phyloP scores from a whole-genome alignment of 2,113 vertebrate species.

The Carassius gibelio region DNA sequence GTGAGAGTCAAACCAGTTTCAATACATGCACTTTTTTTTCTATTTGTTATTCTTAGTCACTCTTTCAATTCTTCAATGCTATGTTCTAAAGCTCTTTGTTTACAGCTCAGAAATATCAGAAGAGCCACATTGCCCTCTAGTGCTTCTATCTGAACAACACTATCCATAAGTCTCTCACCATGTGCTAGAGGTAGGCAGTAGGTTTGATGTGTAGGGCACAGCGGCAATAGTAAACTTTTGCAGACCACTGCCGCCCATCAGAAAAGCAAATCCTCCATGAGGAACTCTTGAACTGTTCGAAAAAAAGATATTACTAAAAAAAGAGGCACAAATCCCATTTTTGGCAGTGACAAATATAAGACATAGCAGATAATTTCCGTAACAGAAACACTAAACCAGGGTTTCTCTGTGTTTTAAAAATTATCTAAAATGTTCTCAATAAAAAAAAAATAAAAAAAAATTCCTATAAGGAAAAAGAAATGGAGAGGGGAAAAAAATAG shows the following conservation, averaged over 20 bases:
- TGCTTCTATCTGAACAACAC: constrained; percentile 35
- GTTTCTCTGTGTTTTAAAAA: no score
- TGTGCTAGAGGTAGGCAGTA: constrained; percentile 95
- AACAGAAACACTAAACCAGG: no score
- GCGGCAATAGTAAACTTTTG: constrained; percentile 97
- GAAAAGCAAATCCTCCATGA: constrained; percentile 94
- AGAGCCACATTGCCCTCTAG: constrained; percentile 69
- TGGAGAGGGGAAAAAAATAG: no score
- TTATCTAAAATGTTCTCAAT: no score
- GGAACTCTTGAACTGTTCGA: constrained; percentile 90
- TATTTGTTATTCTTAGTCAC: constrained; percentile 19
- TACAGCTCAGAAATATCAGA: not conserved
- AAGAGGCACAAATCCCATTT: not conserved
- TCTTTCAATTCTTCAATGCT: constrained; percentile 8
- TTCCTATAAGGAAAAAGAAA: no score
- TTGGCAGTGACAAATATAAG: not conserved
- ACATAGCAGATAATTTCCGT: no score
- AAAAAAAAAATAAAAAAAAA: no score
- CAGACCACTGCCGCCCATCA: constrained; percentile 96
- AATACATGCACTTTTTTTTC: not conserved
- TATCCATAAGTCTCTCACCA: constrained; percentile 77
- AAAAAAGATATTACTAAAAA: not conserved
- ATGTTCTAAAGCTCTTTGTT: constrained; percentile 12
- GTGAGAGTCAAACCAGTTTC: not conserved
- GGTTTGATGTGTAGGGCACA: constrained; percentile 90